Conservation (phyloP, 2,888 invertebrate genomes). For the Meteorus cinctellus region DNA sequence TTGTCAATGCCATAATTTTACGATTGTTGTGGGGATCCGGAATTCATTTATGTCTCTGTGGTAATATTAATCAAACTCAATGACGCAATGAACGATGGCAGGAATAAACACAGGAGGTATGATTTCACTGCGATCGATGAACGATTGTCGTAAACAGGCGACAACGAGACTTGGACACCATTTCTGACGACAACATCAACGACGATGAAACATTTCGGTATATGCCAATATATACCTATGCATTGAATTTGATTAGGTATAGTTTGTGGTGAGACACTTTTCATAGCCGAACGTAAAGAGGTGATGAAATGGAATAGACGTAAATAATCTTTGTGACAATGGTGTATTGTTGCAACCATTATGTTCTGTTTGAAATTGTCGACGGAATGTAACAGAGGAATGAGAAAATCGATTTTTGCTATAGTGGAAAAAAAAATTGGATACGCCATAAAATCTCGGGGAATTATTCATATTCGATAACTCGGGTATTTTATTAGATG, state of each 20-base stretch:
- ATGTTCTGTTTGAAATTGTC: not conserved
- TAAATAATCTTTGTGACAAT: not conserved
- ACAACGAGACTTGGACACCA: constrained; percentile 8
- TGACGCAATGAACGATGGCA: not conserved
- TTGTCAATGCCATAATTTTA: too few species aligned
- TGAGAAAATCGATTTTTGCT: too few species aligned
- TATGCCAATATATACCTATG: not conserved
- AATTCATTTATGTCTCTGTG: not conserved
- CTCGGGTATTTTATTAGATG: too few species aligned
- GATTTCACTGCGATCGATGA: not conserved
- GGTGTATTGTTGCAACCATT: not conserved
- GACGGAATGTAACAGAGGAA: not conserved
- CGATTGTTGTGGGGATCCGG: not conserved
- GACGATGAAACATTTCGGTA: not conserved
- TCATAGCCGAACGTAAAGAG: not conserved
- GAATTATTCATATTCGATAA: too few species aligned
- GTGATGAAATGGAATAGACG: not conserved
- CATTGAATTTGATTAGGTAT: not conserved
- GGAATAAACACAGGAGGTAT: not conserved
- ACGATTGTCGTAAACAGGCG: constrained; percentile 20
- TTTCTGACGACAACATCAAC: not conserved
- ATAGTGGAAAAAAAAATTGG: too few species aligned
- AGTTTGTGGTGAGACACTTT: too few species aligned
- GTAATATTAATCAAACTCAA: not conserved
- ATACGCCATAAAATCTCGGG: too few species aligned